Evolutionary conservation across 2,113 vertebrate species (phyloP), one percentile per base, ranked within the genome.

Genomic region (Gallinago media): DNA sequence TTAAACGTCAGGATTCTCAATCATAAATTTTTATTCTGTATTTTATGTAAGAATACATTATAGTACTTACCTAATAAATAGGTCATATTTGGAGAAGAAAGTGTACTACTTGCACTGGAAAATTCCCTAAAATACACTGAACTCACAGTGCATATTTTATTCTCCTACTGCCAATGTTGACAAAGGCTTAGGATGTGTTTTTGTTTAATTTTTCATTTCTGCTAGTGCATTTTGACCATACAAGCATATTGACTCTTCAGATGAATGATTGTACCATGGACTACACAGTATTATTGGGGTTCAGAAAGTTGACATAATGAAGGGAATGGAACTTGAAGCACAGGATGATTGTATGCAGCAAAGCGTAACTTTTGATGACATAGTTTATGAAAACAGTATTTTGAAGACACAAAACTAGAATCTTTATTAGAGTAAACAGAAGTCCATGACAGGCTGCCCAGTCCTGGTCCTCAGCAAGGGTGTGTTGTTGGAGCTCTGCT

Each of bases 131-230:
- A 87, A 89, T 83, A 71, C 59, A 29, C 47, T 80, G 49, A 94
- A 66, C 70, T 84, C 26, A 5, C 55, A 65, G 52, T 46, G 25
- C 47, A 42, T 61, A 71, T 85, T 91, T 90, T 72, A 74, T 76
- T 55, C 44, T 92, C 56, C 47, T 82, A 38, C 47, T 68, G 71
- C 54, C 66, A 91, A 44, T 73, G 65, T 77, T 94, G 59, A 63
- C 71, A 73, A 63, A 94, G 49, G n/a, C 75, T 92, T 94, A 78
- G 32, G 44, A 68, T 59, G 26, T 88, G 65, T 80, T 92, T 95
- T 92, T 56, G 26, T 88, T 94, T 74, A 90, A 50, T 84, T 88
- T 38, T 70, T 88, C 49, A 38, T 91, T 94, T 94, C 59, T 91
- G 21, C 27, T 91, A 23, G 55, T 73, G 52, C 3, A 8, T 80